Conservation (phyloP, 2,797 vertebrate species). For the Sphenodon punctatus region DNA sequence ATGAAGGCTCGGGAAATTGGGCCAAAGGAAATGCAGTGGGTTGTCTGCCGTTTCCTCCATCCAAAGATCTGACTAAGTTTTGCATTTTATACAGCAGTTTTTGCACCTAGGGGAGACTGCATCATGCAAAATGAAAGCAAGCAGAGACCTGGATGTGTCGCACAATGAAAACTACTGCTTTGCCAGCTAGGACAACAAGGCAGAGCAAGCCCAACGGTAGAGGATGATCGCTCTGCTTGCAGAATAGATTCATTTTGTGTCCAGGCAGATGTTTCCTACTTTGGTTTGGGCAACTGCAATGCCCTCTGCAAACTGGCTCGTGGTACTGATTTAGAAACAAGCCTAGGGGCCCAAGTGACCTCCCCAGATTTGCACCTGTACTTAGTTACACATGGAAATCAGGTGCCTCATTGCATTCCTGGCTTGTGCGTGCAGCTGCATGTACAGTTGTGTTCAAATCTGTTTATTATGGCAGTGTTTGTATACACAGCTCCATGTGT, state of each 20-base stretch:
- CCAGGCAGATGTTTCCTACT: background rate
- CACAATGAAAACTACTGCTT: fast-evolving
- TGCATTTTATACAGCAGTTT: background rate
- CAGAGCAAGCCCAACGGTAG: background rate
- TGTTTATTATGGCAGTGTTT: too few species aligned
- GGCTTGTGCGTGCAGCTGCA: too few species aligned
- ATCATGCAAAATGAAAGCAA: conserved; percentile 1
- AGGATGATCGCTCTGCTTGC: background rate
- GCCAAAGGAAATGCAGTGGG: background rate
- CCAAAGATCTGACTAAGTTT: background rate
- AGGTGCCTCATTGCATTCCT: too few species aligned
- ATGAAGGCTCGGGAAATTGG: background rate
- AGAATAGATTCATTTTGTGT: background rate
- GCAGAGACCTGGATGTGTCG: background rate
- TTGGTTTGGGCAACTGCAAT: too few species aligned
- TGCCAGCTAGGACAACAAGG: background rate
- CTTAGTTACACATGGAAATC: too few species aligned
- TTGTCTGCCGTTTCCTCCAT: background rate
- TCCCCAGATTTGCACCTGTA: too few species aligned
- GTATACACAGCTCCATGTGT: too few species aligned
- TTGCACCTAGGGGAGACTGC: background rate
- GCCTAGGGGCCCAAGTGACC: too few species aligned
- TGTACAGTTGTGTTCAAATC: too few species aligned
- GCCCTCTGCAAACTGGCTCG: too few species aligned
- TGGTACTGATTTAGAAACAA: too few species aligned